Conservation (phyloP, 2,113 vertebrate species). For the Spea multiplicata region DNA sequence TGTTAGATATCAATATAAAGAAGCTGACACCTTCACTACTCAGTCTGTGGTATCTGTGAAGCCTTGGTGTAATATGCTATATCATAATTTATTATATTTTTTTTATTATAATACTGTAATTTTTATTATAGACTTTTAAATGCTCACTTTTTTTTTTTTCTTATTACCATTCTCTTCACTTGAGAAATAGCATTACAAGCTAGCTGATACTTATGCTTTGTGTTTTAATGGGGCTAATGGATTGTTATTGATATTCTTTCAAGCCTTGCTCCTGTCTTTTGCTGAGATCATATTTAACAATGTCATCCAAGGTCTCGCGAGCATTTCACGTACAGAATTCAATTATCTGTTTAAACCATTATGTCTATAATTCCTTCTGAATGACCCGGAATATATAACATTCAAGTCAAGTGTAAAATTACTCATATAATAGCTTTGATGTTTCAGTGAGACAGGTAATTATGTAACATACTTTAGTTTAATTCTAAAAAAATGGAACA, state of each 20-base stretch:
- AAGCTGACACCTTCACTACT: too few species aligned
- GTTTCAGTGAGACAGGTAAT: not conserved
- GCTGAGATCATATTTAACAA: conserved; percentile 31
- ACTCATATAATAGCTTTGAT: not conserved
- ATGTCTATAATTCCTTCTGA: not conserved
- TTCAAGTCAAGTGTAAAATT: not conserved
- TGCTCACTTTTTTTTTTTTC: too few species aligned
- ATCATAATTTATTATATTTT: too few species aligned
- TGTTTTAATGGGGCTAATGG: conserved; percentile 21
- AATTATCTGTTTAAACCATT: conserved; percentile 32
- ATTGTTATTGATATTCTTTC: conserved; percentile 34
- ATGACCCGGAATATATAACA: not conserved
- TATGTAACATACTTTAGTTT: not conserved
- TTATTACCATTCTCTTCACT: too few species aligned
- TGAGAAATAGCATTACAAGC: too few species aligned
- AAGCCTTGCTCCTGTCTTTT: conserved; percentile 15
- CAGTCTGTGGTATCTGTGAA: too few species aligned
- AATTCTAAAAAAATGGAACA: too few species aligned
- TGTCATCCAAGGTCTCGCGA: conserved; percentile 25
- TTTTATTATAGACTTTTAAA: too few species aligned
- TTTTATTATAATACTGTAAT: too few species aligned
- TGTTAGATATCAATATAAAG: too few species aligned
- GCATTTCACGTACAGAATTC: conserved; percentile 30
- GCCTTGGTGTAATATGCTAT: too few species aligned
- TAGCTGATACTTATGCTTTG: conserved; percentile 25